These are phyloP conservation scores for Pseudomugil tenellus DNA, from an alignment of 2,797 vertebrate species.

Conservation along the genomic window DNA sequence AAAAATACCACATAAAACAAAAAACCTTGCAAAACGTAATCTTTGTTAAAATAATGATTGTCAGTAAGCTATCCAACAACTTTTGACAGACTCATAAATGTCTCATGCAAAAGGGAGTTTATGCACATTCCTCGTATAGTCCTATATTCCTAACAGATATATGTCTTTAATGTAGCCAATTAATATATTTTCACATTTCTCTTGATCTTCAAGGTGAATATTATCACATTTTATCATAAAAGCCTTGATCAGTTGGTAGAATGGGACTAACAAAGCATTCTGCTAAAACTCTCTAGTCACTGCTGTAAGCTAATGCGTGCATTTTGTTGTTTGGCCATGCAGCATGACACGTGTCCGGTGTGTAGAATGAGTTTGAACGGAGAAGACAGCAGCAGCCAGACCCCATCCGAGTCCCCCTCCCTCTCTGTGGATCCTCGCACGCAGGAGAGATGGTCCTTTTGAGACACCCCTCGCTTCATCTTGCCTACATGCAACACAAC, in stretches of 20 bases:
- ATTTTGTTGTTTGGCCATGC: conserved; percentile 47
- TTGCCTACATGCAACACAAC: conserved; percentile 43
- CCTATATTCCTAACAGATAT: too few relatives aligned
- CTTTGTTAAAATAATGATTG: too few relatives aligned
- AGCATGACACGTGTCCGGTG: conserved; percentile 98
- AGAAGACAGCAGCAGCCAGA: conserved; percentile 89
- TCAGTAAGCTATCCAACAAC: neutral
- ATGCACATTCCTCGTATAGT: too few relatives aligned
- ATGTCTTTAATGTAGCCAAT: too few relatives aligned
- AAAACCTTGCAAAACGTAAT: neutral
- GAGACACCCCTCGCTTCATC: conserved; percentile 65
- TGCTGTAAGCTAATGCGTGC: conserved; percentile 17
- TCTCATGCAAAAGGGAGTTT: neutral
- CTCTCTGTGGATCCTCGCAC: conserved; percentile 88
- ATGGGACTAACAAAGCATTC: neutral
- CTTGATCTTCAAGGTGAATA: neutral
- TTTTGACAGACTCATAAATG: neutral
- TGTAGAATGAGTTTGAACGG: conserved; percentile 96
- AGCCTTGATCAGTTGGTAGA: neutral
- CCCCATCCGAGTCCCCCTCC: conserved; percentile 82
- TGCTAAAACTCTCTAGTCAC: neutral
- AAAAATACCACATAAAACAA: neutral
- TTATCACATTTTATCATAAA: neutral
- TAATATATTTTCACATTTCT: too few relatives aligned
- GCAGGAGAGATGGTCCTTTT: conserved; percentile 96